Evolutionary conservation across 2,888 invertebrate genomes (phyloP).

Genomic region (Ochlodes sylvanus): DNA sequence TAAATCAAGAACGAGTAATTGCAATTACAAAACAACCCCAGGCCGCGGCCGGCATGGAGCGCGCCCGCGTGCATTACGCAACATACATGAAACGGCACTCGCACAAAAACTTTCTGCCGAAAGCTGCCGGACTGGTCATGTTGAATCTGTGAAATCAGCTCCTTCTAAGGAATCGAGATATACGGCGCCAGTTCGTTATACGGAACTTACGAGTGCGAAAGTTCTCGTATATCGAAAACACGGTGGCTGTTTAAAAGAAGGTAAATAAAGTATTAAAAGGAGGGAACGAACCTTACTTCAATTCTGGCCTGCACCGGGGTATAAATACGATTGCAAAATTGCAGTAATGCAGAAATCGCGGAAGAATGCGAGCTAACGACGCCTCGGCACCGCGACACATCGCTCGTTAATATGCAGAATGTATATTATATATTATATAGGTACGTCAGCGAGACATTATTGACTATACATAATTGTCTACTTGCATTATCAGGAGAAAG

Average conservation of each 20-base stretch:
- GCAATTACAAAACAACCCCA: conserved; percentile 53
- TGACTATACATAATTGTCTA: conserved; percentile 9
- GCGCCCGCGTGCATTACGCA: conserved; percentile 55
- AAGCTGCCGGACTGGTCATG: conserved; percentile 73
- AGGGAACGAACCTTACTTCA: conserved; percentile 70
- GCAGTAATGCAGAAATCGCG: conserved; percentile 62
- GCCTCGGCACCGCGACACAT: conserved; percentile 39
- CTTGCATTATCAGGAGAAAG: conserved; percentile 10
- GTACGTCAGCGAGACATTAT: conserved; percentile 23
- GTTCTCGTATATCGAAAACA: conserved; percentile 38
- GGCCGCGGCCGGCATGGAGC: conserved; percentile 6
- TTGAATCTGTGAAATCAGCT: conserved; percentile 72
- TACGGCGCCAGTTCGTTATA: conserved; percentile 35
- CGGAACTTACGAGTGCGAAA: conserved; percentile 50
- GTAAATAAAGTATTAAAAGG: conserved; percentile 55
- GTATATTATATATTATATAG: conserved; percentile 15
- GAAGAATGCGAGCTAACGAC: conserved; percentile 58
- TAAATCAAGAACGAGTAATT: conserved; percentile 49
- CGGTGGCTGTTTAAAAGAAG: conserved; percentile 4
- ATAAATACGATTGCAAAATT: conserved; percentile 71
- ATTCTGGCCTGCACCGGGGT: conserved; percentile 66
- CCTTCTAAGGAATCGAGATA: conserved; percentile 65
- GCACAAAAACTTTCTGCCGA: conserved; percentile 75
- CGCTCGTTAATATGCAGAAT: conserved; percentile 36
- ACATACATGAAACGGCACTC: conserved; percentile 55